Evolutionary conservation across 2,888 invertebrate genomes (phyloP).

Genomic region (Anticlea derivata): DNA sequence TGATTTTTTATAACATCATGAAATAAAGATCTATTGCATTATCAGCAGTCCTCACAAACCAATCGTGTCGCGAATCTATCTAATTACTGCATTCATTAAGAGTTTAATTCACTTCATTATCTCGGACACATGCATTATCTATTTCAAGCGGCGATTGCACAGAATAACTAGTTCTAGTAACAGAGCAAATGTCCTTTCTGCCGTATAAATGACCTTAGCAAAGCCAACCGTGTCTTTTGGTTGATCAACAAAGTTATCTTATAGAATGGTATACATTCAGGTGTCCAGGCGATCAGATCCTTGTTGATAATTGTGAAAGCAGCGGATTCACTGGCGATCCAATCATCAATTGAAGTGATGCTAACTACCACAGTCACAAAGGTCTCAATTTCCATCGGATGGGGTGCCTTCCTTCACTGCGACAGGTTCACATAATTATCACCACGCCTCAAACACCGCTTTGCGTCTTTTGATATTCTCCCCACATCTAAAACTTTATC

Average conservation of each 20-base stretch:
- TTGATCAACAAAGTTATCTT: too few relatives aligned
- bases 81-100: constrained; percentile 49
- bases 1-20: too few relatives aligned
- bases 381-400: too few relatives aligned
- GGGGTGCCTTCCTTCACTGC: too few relatives aligned
- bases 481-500: constrained; percentile 35
- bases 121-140: constrained; percentile 50
- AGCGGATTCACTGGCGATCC: too few relatives aligned
- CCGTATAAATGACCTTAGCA: not conserved
- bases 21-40: not conserved
- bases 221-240: too few relatives aligned
- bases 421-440: constrained; percentile 25
- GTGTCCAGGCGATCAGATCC: too few relatives aligned
- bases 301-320: too few relatives aligned
- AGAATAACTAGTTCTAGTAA: constrained; percentile 3
- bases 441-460: constrained; percentile 13
- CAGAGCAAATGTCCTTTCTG: constrained; percentile 43
- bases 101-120: constrained; percentile 52
- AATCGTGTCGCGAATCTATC: constrained; percentile 44
- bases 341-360: too few relatives aligned
- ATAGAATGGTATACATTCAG: too few relatives aligned
- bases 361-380: too few relatives aligned
- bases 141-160: constrained; percentile 43
- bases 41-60: constrained; percentile 24
- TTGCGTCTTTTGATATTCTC: constrained; percentile 29